Base-by-base conservation (phyloP, 1,140 invertebrate species). In the Ladona fulva region DNA sequence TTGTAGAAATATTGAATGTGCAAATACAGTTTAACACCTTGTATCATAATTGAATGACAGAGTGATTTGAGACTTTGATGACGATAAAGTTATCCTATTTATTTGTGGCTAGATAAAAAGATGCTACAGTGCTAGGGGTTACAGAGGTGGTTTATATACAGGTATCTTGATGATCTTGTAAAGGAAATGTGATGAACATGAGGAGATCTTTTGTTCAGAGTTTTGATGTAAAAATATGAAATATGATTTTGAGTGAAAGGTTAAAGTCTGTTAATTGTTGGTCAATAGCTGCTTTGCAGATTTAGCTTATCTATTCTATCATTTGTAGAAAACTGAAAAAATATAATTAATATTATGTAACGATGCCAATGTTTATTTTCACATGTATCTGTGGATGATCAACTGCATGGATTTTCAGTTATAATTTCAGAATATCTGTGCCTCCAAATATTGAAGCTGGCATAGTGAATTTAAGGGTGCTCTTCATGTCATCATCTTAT, bases 271-370 rank as follows among this genome's bases (percentile, higher is more conserved):
- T 66, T 66, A 66, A 66, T 66, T 66, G 52, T 66, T 66, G 52
- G 52, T 66, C 52, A 16, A 66, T 66, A 66, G 52, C 52, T 66
- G 52, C 52, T 66, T 66, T 66, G 52, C 52, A 19, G 52, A 16
- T 66, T 66, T 66, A 66, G 52, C 52, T 66, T 66, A 3, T 66
- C 52, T 22, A 66, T 66, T 66, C 52, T 66, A 66, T 66, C 52
- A 66, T 66, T 66, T 66, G 52, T 66, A 66, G 52, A 66, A 66
- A 66, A 66, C 29, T 66, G 16, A 66, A 66, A 66, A 66, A 66
- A 66, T 66, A 66, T 66, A 66, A 66, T 66, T 66, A 66, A 66
- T 66, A 66, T 66, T 6, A 66, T 66, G n/a, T 66, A 66, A 66
- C 5, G 52, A 66, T 66, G 14, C 52, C 52, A 12, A 19, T 66